Conservation (phyloP, 2,113 vertebrate genomes). For the Camelus bactrianus region DNA sequence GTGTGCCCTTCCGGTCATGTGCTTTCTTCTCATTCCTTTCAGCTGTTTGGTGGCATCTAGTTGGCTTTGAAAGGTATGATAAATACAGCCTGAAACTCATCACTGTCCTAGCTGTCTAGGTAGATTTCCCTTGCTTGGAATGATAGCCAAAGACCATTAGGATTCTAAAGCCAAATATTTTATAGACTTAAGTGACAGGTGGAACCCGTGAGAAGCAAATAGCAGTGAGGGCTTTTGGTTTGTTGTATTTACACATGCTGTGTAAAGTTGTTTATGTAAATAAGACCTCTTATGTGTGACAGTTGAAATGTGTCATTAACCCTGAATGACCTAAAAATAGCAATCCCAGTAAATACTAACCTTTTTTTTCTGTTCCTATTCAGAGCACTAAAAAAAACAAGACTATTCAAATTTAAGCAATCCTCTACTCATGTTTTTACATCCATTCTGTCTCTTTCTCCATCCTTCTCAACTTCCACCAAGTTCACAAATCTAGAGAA, state of each 20-base stretch:
- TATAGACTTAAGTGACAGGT: neutral
- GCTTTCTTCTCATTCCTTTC: conserved; percentile 77
- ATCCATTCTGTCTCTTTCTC: conserved; percentile 68
- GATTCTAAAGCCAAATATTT: conserved; percentile 75
- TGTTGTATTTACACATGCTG: conserved; percentile 5
- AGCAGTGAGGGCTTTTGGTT: conserved; percentile 37
- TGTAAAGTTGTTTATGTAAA: conserved; percentile 39
- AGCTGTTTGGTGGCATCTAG: conserved; percentile 78
- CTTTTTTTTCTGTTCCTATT: conserved; percentile 66
- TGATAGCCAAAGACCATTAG: conserved; percentile 21
- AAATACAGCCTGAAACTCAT: neutral
- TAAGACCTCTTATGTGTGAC: conserved; percentile 58
- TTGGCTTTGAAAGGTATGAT: conserved; percentile 56
- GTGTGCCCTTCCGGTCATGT: conserved; percentile 73
- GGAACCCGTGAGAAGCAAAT: neutral
- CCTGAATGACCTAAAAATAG: conserved; percentile 74
- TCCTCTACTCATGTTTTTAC: conserved; percentile 67
- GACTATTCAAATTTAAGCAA: conserved; percentile 68
- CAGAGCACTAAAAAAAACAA: conserved; percentile 75
- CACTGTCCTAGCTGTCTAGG: conserved; percentile 35
- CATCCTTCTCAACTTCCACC: conserved; percentile 65
- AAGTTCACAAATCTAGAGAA: conserved; percentile 50
- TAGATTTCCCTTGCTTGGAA: conserved; percentile 13
- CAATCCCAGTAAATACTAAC: conserved; percentile 79
- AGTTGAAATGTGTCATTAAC: conserved; percentile 73